Conservation (phyloP, 2,797 vertebrate species). For the Eospalax fontanierii region DNA sequence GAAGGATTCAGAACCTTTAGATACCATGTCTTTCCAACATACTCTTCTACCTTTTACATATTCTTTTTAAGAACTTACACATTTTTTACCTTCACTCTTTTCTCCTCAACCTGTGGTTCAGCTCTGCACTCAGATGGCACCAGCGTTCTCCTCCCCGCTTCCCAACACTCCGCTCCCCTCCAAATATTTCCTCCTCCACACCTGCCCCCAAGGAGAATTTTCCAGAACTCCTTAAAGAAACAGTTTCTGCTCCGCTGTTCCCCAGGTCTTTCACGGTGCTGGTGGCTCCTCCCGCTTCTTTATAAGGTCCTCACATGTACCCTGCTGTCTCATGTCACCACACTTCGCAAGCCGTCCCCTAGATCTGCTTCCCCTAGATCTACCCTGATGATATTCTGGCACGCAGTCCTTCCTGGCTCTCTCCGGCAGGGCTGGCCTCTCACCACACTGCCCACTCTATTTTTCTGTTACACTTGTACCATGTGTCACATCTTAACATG, state of each 20-base stretch:
- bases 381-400: neutral
- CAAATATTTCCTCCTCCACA: neutral
- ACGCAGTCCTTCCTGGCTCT: neutral
- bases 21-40: neutral
- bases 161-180: neutral
- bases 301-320: neutral
- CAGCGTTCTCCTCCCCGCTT: neutral
- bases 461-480: neutral
- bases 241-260: neutral
- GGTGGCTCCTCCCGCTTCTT: neutral
- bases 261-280: neutral
- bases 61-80: neutral
- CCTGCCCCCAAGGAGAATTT: neutral
- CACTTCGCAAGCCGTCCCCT: neutral
- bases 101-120: neutral
- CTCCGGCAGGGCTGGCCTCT: neutral
- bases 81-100: neutral
- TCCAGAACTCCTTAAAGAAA: neutral
- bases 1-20: slow-evolving; percentile 19
- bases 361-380: neutral
- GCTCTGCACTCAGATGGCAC: neutral
- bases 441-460: too few species aligned
- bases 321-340: neutral
- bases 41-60: neutral
- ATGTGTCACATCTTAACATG: neutral